phyloP scores from a whole-genome alignment of 2,888 invertebrate species.

The Eudemis profundana region DNA sequence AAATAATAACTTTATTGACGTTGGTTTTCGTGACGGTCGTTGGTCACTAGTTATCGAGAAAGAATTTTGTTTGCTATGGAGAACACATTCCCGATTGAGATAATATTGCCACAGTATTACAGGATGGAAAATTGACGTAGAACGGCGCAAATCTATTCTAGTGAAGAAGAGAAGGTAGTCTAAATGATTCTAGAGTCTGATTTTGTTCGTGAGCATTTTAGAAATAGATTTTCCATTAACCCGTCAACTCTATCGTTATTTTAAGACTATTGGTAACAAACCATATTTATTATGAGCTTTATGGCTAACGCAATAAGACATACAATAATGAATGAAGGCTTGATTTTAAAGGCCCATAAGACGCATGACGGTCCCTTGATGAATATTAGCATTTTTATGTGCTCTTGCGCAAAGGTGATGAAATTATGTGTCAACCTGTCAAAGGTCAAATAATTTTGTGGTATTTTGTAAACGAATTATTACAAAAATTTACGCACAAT shows the following conservation, averaged over 20 bases:
- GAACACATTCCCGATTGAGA: too few species aligned
- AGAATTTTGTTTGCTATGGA: too few species aligned
- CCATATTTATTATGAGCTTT: background rate
- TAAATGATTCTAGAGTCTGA: too few species aligned
- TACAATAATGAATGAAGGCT: background rate
- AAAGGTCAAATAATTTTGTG: constrained; percentile 27
- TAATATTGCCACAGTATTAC: too few species aligned
- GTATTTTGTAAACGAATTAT: constrained; percentile 34
- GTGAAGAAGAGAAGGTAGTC: too few species aligned
- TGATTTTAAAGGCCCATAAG: background rate
- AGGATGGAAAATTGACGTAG: too few species aligned
- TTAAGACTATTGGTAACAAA: background rate
- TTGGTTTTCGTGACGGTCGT: too few species aligned
- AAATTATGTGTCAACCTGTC: constrained; percentile 18
- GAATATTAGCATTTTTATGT: constrained; percentile 35
- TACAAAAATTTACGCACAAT: constrained; percentile 8
- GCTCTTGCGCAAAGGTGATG: constrained; percentile 25
- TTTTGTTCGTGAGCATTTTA: background rate
- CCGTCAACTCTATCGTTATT: background rate
- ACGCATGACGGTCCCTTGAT: constrained; percentile 21
- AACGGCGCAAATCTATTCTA: too few species aligned
- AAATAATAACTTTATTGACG: too few species aligned
- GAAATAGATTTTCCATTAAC: background rate
- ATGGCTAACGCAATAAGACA: background rate
- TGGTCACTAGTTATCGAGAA: too few species aligned